phyloP scores from a whole-genome alignment of 2,113 vertebrate genomes.

The Scortum barcoo region DNA sequence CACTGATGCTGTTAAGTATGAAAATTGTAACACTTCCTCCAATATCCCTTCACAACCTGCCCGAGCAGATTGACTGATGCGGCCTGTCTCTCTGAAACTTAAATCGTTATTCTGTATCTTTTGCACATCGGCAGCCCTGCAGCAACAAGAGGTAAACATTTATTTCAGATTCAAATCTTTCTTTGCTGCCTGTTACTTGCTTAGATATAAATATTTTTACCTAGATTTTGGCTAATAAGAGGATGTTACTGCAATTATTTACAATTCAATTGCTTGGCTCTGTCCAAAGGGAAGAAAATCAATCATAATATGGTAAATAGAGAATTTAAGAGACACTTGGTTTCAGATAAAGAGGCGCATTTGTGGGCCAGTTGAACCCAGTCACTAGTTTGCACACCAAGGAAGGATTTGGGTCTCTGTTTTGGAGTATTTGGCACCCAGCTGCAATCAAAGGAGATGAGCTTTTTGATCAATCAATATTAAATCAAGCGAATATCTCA shows the following conservation, averaged over 20 bases:
- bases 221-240: not conserved
- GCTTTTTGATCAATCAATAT: not conserved
- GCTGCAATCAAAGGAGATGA: not conserved
- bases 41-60: constrained; percentile 26
- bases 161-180: constrained; percentile 10
- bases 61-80: constrained; percentile 41
- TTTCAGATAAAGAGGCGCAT: not conserved
- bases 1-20: constrained; percentile 38
- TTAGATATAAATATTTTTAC: not conserved
- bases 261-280: not conserved
- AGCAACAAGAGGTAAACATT: constrained; percentile 29
- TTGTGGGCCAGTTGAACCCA: not conserved
- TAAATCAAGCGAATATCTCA: not conserved
- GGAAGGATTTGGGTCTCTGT: not conserved
- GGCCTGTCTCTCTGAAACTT: constrained; percentile 39
- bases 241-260: not conserved
- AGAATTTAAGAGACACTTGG: not conserved
- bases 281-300: not conserved
- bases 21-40: constrained; percentile 25
- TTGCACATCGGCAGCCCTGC: constrained; percentile 30
- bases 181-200: constrained; percentile 9
- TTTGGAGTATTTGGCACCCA: not conserved
- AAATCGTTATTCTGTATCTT: constrained; percentile 43
- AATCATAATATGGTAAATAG: not conserved
- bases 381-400: not conserved